phyloP scores from a whole-genome alignment of 2,888 invertebrate genomes.

The Cancer borealis region DNA sequence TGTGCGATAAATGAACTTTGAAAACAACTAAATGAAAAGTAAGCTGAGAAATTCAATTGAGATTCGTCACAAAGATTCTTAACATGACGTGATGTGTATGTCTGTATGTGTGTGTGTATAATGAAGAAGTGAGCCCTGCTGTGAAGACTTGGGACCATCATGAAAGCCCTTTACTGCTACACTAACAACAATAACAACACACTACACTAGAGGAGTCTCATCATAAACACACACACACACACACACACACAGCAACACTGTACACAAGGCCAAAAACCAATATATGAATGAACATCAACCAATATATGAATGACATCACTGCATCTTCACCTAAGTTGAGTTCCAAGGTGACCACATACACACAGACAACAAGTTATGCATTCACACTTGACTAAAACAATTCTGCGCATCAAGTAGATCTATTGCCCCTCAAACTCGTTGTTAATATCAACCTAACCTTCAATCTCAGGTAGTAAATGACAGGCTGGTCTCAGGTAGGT shows the following conservation, averaged over 20 bases:
- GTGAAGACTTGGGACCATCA: slow-evolving; percentile 27
- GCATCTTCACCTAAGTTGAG: background rate
- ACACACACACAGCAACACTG: slow-evolving; percentile 2
- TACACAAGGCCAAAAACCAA: background rate
- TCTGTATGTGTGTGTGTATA: slow-evolving; percentile 18
- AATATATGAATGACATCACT: background rate
- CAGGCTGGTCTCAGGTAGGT: background rate
- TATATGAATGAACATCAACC: background rate
- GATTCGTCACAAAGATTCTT: background rate
- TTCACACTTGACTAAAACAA: slow-evolving; percentile 12
- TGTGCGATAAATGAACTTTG: no score
- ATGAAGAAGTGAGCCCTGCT: slow-evolving; percentile 4
- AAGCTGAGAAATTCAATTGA: background rate
- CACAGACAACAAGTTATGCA: slow-evolving; percentile 1
- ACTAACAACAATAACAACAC: slow-evolving; percentile 38
- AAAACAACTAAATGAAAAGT: no score
- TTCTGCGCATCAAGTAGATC: background rate
- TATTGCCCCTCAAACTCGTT: background rate
- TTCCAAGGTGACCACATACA: background rate
- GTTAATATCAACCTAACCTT: background rate
- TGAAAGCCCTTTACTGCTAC: slow-evolving; percentile 30
- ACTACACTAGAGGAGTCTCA: background rate
- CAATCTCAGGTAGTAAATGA: background rate
- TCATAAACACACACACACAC: background rate
- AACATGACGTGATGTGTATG: background rate